A percentile compares a stretch with the other conserved stretches of the same genome.
Conservation (phyloP, 2,113 vertebrate genomes). For the Blennius ocellaris region DNA sequence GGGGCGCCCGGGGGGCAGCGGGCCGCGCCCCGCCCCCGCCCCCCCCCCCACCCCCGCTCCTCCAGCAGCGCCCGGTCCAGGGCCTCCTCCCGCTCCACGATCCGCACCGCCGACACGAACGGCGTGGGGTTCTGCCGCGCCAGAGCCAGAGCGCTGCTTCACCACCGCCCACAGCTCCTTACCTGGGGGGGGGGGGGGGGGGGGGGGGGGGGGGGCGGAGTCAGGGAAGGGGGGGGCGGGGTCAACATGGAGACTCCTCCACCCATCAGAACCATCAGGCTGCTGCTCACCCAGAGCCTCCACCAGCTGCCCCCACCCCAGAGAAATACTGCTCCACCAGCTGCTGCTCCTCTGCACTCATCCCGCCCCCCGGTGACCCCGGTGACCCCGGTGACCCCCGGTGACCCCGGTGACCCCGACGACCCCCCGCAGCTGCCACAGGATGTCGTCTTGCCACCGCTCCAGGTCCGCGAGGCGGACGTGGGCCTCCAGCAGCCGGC, state of each 20-base stretch:
- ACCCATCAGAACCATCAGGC: too few relatives aligned
- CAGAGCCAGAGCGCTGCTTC: constrained; percentile 83
- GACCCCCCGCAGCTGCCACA: constrained; percentile 83
- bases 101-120: constrained; percentile 92
- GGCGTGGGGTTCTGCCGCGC: constrained; percentile 89
- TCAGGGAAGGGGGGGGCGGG: too few relatives aligned
- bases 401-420: background rate
- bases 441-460: constrained; percentile 88
- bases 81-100: constrained; percentile 92
- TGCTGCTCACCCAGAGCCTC: constrained; percentile 84
- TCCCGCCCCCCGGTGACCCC: constrained; percentile 47
- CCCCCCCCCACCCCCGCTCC: constrained; percentile 78
- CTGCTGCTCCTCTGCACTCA: constrained; percentile 74
- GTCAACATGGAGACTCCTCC: too few relatives aligned
- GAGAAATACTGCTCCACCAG: constrained; percentile 87
- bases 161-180: constrained; percentile 89
- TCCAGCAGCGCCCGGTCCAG: constrained; percentile 81
- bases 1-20: constrained; percentile 86
- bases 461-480: constrained; percentile 90
- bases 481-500: constrained; percentile 91
- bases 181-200: constrained; percentile 34
- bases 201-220: too few relatives aligned
- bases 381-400: constrained; percentile 45
- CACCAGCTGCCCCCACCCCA: constrained; percentile 87
- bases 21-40: constrained; percentile 46